phyloP scores from a whole-genome alignment of 2,113 vertebrate species.

The Leucopsar rothschildi region DNA sequence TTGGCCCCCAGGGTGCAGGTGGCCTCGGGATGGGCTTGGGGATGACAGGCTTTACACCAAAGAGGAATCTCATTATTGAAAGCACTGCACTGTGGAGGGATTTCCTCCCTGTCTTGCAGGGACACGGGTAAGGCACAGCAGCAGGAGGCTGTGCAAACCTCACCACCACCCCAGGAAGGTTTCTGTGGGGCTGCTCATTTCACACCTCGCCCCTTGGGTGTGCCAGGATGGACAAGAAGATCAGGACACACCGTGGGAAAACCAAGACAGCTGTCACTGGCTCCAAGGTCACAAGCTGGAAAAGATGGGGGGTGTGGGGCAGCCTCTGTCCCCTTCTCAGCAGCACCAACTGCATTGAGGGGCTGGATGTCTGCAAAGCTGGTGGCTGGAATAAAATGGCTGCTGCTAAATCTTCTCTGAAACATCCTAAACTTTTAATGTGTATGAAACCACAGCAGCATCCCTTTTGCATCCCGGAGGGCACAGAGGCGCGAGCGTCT shows the following conservation, averaged over 20 bases:
- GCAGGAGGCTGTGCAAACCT: not conserved
- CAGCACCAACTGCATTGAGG: not conserved
- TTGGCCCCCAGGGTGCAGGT: not conserved
- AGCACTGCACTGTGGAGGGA: not conserved
- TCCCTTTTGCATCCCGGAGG: not conserved
- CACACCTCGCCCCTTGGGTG: not conserved
- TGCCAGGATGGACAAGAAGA: not conserved
- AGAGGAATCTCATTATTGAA: not conserved
- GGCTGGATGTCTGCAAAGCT: not conserved
- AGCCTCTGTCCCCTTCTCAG: not conserved
- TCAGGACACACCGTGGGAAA: rapidly evolving
- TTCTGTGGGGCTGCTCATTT: not conserved
- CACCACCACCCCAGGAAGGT: not conserved
- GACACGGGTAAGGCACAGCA: not conserved
- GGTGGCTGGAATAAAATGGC: conserved; percentile 38
- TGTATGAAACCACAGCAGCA: not conserved
- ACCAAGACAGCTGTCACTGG: not conserved
- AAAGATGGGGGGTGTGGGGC: not conserved
- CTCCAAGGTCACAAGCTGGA: not conserved
- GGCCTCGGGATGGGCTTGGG: not conserved
- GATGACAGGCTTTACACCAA: not conserved
- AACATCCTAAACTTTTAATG: conserved; percentile 41
- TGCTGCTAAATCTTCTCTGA: conserved; percentile 15
- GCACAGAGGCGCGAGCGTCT: conserved; percentile 30
- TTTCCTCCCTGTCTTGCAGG: not conserved